Base-by-base conservation (phyloP, 2,888 invertebrate genomes). In the Steromphala cineraria region DNA sequence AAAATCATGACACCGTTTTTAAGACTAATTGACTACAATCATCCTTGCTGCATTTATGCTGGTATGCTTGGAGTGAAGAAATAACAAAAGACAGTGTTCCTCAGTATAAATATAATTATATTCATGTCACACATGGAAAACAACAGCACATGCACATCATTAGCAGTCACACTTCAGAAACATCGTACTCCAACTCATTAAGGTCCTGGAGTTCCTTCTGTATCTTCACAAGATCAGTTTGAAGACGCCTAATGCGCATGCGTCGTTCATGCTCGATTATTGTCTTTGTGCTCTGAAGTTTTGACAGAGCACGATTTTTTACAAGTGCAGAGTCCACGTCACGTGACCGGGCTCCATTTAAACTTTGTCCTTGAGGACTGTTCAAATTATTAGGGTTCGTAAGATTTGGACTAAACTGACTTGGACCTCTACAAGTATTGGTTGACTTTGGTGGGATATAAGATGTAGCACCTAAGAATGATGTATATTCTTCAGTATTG, bases 181-280 rank as follows among this genome's bases (percentile, higher is more conserved):
- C 85, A 19, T 87, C 86, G 71, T 87, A 88, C 71, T 89, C 89
- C 4, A 88, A 79, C 53, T 89, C 86, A 53, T 87, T 86, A 31
- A 90, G 80, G 75, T 87, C 86, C 19, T 87, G 83, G 0, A 89
- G 78, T 71, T 90, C 90, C 67, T 83, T 85, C 78, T 89, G 89
- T 53, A 90, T 90, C 28, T 85, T 81, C 19, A 82, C 62, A 55
- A 90, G 81, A 80, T 88, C 90, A 19, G 81, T 78, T 71, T 90
- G 88, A 31, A 90, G 81, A 71, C 86, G 87, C 31, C 84, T 82
- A 8, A 90, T 88, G 53, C 88, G 79, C 21, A 85, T 85, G 24
- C 86, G 80, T 53, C 89, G 78, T 78, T 89, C 89, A 71, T 84
- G 80, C 53, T 88, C 88, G 15, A 88, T 82, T 78, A 56, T 80